Base-by-base conservation (phyloP, 2,797 vertebrate genomes). In the Corythornis leucogaster region DNA sequence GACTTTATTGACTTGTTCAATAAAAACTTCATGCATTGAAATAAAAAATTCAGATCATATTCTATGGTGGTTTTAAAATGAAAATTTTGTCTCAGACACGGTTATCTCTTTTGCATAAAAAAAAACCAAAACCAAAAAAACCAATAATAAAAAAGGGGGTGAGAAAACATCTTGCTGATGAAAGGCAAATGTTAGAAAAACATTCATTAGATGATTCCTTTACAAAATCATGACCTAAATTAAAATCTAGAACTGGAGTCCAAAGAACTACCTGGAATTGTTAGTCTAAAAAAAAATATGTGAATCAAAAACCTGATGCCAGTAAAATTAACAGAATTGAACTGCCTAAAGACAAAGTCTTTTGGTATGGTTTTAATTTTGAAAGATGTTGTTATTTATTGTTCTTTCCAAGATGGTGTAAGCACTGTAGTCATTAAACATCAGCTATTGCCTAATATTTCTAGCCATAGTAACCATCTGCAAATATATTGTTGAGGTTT, bases 1-100 rank as follows among this genome's bases (percentile, higher is more conserved):
- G 75, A 82, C 46, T 85, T 85, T 69, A 87, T 80, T 95, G 89
- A 79, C 58, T 92, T 79, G 28, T 84, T 90, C 80, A 86, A 88
- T 80, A 85, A 91, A 82, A 90, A 84, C 53, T 53, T 94, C 28
- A 61, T 58, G 45, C 81, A 38, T 12, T 55, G 73, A 75, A 80
- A 68, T 9, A 87, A 43, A 43, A 89, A 93, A 71, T 82, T 81
- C 48, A 64, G 22, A 57, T 63, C 17, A 19, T 79, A 48, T 28
- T 76, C 28, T 88, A 11, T 19, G 33, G 61, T 63, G n/a, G n/a
- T 45, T 93, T 70, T 74, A 63, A 92, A 92, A 73, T 28, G 5
- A 50, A 67, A 63, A 30, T 63, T 93, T 92, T 86, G 20, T 62
- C 50, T 80, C 45, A 86, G 68, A 77, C 45, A 15, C 54, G 48